These are phyloP conservation scores for Luperina nickerlii DNA, from an alignment of 2,888 invertebrate genomes.

Conservation along the genomic window DNA sequence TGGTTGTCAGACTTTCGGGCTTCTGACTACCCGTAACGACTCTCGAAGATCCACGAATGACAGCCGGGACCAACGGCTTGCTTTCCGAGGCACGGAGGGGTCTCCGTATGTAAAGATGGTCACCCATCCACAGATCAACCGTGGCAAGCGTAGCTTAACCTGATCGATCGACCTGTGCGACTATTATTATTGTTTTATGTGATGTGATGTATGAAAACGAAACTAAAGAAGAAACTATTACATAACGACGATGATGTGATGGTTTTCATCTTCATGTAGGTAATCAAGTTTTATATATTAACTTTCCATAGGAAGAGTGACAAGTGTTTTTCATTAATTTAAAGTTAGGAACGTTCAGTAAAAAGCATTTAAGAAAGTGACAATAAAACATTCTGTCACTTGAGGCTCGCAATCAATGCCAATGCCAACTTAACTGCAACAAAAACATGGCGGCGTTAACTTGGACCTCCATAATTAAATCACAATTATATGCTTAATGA, in stretches of 20 bases:
- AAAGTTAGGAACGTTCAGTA: neutral
- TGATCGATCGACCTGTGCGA: too few relatives aligned
- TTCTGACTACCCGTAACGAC: too few relatives aligned
- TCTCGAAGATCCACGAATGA: too few relatives aligned
- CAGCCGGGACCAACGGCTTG: too few relatives aligned
- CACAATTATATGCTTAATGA: constrained; percentile 10
- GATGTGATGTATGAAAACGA: too few relatives aligned
- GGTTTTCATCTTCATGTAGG: neutral
- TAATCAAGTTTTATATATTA: neutral
- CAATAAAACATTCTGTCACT: constrained; percentile 27
- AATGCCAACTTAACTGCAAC: neutral
- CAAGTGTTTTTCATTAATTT: constrained; percentile 6
- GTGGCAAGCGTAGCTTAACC: too few relatives aligned
- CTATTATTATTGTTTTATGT: too few relatives aligned
- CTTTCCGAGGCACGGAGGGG: too few relatives aligned
- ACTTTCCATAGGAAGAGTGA: constrained; percentile 6
- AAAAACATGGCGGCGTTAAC: constrained; percentile 37
- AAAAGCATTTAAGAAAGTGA: constrained; percentile 30
- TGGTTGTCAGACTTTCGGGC: too few relatives aligned
- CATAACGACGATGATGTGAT: neutral
- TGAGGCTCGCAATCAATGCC: constrained; percentile 1
- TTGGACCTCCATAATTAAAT: constrained; percentile 14
- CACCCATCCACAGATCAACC: too few relatives aligned
- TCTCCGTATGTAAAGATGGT: too few relatives aligned
- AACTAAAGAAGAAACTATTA: neutral